These are phyloP conservation scores for Littorina saxatilis DNA, from an alignment of 1,140 invertebrate species.

Conservation along the genomic window DNA sequence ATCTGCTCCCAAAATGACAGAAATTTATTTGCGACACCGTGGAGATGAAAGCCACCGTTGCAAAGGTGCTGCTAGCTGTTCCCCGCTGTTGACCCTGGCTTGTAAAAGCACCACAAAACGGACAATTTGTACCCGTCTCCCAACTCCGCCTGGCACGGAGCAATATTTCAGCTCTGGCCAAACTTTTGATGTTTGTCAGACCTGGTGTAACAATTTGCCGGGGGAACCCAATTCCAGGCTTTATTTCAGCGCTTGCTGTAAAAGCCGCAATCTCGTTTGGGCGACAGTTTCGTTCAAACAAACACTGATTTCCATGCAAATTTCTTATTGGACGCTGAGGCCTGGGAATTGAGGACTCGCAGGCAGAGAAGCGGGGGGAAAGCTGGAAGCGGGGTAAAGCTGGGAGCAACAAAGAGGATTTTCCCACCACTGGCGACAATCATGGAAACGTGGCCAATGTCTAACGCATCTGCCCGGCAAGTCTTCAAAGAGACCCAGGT, in stretches of 20 bases:
- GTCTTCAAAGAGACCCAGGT: constrained; percentile 27
- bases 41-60: no score
- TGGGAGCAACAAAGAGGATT: constrained; percentile 26
- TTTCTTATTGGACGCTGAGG: constrained; percentile 32
- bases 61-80: no score
- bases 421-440: constrained; percentile 17
- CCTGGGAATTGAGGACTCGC: constrained; percentile 25
- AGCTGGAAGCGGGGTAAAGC: background rate
- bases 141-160: background rate
- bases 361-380: no score
- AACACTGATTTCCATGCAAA: constrained; percentile 42
- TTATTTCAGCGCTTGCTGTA: constrained; percentile 18
- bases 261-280: constrained; percentile 36
- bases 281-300: constrained; percentile 32
- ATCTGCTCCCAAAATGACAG: no score
- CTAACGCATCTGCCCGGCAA: background rate
- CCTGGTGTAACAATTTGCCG: background rate
- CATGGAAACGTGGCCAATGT: background rate
- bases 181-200: constrained; percentile 14
- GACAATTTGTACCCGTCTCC: background rate
- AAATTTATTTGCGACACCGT: no score
- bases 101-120: background rate
- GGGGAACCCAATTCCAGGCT: background rate
- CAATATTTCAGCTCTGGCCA: constrained; percentile 18
- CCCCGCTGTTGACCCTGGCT: no score